Evolutionary conservation across 2,888 invertebrate genomes (phyloP), one percentile per base, ranked within the genome.

Genomic region (Athetis lepigone): DNA sequence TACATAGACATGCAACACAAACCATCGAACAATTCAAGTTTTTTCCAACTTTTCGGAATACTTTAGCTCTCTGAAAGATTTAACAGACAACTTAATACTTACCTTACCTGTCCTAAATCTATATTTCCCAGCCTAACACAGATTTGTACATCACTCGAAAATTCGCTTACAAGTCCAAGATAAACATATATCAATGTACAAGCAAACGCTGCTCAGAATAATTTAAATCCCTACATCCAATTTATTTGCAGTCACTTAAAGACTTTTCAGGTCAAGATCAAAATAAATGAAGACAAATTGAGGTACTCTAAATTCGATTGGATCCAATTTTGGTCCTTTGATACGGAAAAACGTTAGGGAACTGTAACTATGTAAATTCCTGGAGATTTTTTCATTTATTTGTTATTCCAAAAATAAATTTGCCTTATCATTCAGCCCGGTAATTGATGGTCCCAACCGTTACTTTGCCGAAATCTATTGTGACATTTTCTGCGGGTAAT

Each of bases 211-310:
- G 72, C 54, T 64, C 25, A 46, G 45, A 74, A 75, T 67, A 59
- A 68, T 75, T 79, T 71, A 61, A 76, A 75, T 64, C 76, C 49
- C 61, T 40, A 71, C 58, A 62, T 76, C 43, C 77, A 79, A 77
- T 79, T 76, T 79, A 76, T 79, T 79, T 71, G 52, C 66, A 67
- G 63, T 51, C 66, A 56, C 79, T 76, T 72, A 33, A 72, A 68
- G 64, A 65, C 55, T 75, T 75, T 37, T 47, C 54, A 69, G 77
- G 77, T 77, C 80, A 80, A 78, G 78, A 77, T 75, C 71, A 71
- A 69, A 77, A 80, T 68, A 80, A 79, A 79, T 79, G 78, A 75
- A 80, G 78, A 79, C 66, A 72, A 80, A 79, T 79, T 80, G 78
- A 69, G 71, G 75, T 80, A 75, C 67, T 75, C 56, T 59, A 58